Evolutionary conservation across 2,113 vertebrate genomes (phyloP).

Genomic region (Cyphomyrus plagiostoma): DNA sequence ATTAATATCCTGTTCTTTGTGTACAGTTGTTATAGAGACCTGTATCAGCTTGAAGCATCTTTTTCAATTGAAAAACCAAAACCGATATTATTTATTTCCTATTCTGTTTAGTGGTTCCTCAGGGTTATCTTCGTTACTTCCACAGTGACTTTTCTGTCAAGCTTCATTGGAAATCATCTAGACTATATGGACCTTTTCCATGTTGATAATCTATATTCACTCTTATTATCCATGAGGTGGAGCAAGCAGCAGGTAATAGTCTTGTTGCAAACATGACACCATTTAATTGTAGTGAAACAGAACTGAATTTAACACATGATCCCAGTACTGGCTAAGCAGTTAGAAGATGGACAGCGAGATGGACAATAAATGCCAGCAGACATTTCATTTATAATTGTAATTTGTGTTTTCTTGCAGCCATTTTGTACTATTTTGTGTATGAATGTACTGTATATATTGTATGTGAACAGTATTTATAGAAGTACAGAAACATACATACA

Average conservation of each 20-base stretch:
- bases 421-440: not conserved
- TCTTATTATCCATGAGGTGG: not conserved
- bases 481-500: not conserved
- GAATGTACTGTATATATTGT: not conserved
- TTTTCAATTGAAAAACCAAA: not conserved
- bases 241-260: not conserved
- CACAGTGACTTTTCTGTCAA: not conserved
- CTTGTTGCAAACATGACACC: not conserved
- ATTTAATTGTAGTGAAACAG: not conserved
- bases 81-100: not conserved
- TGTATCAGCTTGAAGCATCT: not conserved
- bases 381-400: not conserved
- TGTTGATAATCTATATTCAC: not conserved
- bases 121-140: not conserved
- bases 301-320: not conserved
- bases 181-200: not conserved
- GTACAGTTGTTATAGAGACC: not conserved
- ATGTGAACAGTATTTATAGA: not conserved
- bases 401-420: not conserved
- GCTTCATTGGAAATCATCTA: not conserved
- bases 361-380: not conserved
- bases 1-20: not conserved
- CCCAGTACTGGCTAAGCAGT: not conserved
- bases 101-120: not conserved
- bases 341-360: not conserved